These are phyloP conservation scores for Heterodera filipjevi DNA, from an alignment of 2,888 invertebrate genomes.

Conservation along the genomic window DNA sequence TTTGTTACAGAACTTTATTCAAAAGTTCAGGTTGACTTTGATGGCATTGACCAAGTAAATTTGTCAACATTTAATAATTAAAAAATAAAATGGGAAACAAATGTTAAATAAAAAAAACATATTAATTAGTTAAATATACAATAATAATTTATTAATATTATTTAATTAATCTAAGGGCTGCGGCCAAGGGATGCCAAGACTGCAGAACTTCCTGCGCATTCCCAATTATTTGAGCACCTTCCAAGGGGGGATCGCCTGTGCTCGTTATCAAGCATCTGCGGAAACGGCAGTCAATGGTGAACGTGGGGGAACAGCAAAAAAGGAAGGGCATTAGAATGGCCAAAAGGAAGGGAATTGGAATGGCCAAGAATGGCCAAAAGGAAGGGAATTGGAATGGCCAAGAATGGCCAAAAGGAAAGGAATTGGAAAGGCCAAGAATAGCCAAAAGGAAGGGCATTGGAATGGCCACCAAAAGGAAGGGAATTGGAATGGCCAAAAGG, in stretches of 20 bases:
- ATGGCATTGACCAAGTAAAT: constrained; percentile 58
- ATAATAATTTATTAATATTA: no score
- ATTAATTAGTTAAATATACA: no score
- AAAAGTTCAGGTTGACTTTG: constrained; percentile 52
- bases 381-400: not conserved
- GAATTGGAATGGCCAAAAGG: not conserved
- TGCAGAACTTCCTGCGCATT: constrained; percentile 60
- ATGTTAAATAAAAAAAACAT: not conserved
- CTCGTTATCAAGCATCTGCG: constrained; percentile 57
- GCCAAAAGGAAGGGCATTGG: not conserved
- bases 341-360: not conserved
- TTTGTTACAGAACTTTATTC: no score
- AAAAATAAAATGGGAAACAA: constrained; percentile 2
- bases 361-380: not conserved
- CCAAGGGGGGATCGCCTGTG: constrained; percentile 58
- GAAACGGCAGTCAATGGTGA: constrained; percentile 53
- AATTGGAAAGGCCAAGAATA: not conserved
- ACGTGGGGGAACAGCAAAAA: not conserved
- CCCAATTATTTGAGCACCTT: constrained; percentile 52
- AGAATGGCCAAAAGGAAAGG: not conserved
- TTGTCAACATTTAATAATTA: not conserved
- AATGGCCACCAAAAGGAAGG: not conserved
- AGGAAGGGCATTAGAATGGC: not conserved
- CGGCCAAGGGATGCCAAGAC: constrained; percentile 59
- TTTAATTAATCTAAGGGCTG: constrained; percentile 53